Percentiles rank a stretch among this genome's conserved stretches.
phyloP scores from a whole-genome alignment of 2,888 invertebrate genomes.

The Tachina grossa region DNA sequence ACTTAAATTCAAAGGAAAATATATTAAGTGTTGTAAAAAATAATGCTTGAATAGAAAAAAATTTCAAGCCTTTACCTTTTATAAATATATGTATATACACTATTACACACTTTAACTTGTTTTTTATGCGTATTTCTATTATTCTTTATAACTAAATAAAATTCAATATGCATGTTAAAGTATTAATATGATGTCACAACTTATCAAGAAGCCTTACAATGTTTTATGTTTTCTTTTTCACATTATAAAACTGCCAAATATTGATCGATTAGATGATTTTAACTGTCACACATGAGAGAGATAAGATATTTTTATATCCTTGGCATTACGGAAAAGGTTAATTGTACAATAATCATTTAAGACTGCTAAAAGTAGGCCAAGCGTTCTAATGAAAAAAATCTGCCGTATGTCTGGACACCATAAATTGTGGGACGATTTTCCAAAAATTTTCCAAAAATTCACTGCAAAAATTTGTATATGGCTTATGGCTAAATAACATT shows the following conservation, averaged over 20 bases:
- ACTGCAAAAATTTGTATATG: too few relatives aligned
- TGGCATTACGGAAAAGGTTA: too few relatives aligned
- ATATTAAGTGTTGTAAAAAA: neutral
- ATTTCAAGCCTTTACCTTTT: neutral
- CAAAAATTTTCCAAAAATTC: too few relatives aligned
- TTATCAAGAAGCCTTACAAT: slow-evolving; percentile 28
- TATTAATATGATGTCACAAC: slow-evolving; percentile 52
- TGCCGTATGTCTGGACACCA: too few relatives aligned
- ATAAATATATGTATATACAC: neutral
- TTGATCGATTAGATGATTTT: slow-evolving; percentile 44
- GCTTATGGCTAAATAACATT: too few relatives aligned
- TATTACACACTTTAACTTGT: neutral
- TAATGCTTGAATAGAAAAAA: neutral
- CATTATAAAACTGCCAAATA: slow-evolving; percentile 36
- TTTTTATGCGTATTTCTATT: neutral
- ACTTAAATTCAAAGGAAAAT: neutral
- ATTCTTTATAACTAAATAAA: slow-evolving; percentile 55
- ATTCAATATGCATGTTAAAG: slow-evolving; percentile 52
- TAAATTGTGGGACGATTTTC: too few relatives aligned
- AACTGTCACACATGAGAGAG: neutral
- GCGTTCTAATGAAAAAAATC: too few relatives aligned
- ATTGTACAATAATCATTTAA: too few relatives aligned
- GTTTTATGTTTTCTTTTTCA: neutral
- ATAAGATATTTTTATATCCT: slow-evolving; percentile 7
- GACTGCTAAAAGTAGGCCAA: too few relatives aligned